Base-by-base conservation (phyloP, 2,113 vertebrate genomes). In the Zosterops pallidus region DNA sequence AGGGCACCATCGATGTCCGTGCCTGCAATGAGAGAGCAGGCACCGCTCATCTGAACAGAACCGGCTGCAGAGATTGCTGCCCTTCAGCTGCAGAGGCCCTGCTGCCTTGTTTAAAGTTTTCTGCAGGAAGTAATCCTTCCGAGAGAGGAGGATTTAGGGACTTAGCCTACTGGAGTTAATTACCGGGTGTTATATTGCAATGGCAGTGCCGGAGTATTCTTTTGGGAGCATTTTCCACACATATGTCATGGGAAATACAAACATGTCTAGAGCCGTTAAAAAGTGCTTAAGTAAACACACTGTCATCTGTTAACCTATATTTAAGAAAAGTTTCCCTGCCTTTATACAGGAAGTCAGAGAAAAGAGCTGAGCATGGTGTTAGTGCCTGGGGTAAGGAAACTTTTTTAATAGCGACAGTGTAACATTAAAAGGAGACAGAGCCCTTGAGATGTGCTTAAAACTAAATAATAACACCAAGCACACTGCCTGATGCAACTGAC, bases 1-100 rank as follows among this genome's bases (percentile, higher is more conserved):
- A 99, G 90, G 1, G 99, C 99, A 1, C 6, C 14, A 2, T 97
- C 98, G 93, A 99, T 99, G 89, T 99, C 91, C 14, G 99, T 99
- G 77, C 95, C 99, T 99, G 63, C 12, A 70, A 56, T 0, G 68
- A 85, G 37, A 93, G 42, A 68, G 47, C 52, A 67, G 55, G 50
- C 33, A 50, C 9, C 8, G 14, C 65, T 74, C 90, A 60, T 49
- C 47, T 26, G 3, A 15, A n/a, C 42, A 29, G 6, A 46, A 77
- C 8, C 47, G 11, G 6, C 76, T 12, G 19, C 37, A 64, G 62
- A 31, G 35, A 42, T 44, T 2, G 1, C 44, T n/a, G 69, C 37
- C 7, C 64, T 64, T 23, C 69, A 26, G 50, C 62, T 57, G 25
- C 56, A 14, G 57, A 87, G 42, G 9, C 33, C 35, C 52, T 19